Conservation (phyloP, 2,888 invertebrate genomes). For the Limulus polyphemus region DNA sequence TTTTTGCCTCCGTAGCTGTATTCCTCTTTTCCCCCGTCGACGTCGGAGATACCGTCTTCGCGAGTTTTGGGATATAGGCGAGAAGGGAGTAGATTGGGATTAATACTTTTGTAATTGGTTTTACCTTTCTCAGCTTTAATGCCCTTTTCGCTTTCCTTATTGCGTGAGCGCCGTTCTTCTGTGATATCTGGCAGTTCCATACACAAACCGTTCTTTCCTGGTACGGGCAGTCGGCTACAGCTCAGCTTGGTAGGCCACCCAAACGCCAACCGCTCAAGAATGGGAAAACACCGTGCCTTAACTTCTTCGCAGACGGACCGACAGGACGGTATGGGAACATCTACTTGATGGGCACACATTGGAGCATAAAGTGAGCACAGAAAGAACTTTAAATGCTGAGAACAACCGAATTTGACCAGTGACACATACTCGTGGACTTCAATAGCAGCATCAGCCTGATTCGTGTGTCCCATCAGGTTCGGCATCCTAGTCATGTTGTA, state of each 20-base stretch:
- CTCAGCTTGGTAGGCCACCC: conserved; percentile 60
- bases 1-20: no score
- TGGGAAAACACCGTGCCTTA: conserved; percentile 52
- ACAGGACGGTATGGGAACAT: conserved; percentile 72
- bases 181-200: conserved; percentile 49
- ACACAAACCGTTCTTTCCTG: conserved; percentile 49
- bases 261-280: conserved; percentile 49
- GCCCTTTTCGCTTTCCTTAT: no score
- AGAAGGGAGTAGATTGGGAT: no score
- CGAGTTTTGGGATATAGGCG: no score
- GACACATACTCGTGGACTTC: conserved; percentile 53
- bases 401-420: conserved; percentile 64
- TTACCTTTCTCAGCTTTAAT: no score
- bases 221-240: conserved; percentile 65
- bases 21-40: no score
- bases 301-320: conserved; percentile 64
- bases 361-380: conserved; percentile 83
- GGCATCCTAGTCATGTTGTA: conserved; percentile 81
- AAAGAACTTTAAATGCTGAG: conserved; percentile 65
- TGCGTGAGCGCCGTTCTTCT: conserved; percentile 25
- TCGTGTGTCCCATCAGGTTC: conserved; percentile 65
- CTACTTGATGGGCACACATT: conserved; percentile 74
- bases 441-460: conserved; percentile 65
- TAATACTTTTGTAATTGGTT: no score
- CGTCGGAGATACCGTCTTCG: no score